A percentile compares a stretch with the other conserved stretches of the same genome.
phyloP scores from a whole-genome alignment of 2,113 vertebrate genomes.

The Odocoileus virginianus region DNA sequence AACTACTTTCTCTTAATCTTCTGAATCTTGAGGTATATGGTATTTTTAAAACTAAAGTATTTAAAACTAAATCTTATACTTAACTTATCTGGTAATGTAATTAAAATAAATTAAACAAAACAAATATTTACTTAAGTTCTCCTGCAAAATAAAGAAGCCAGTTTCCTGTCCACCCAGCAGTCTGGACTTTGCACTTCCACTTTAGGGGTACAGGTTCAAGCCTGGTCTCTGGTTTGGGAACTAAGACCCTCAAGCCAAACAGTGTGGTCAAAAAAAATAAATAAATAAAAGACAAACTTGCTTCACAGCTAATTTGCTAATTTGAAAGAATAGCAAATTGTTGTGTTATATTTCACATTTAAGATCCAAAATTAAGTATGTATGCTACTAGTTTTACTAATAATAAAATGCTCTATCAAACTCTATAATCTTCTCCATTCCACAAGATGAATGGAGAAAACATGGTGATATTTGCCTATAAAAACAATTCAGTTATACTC shows the following conservation, averaged over 20 bases:
- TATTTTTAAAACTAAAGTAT: not conserved
- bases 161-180: not conserved
- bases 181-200: accelerated
- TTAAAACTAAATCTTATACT: not conserved
- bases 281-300: not conserved
- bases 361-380: not conserved
- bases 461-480: not conserved
- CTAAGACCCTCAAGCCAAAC: not conserved
- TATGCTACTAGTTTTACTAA: not conserved
- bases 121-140: not conserved
- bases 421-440: not conserved
- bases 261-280: not conserved
- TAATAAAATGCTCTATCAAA: not conserved
- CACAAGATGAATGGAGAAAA: not conserved
- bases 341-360: not conserved
- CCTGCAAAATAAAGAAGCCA: not conserved
- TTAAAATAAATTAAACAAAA: not conserved
- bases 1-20: not conserved
- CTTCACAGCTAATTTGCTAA: not conserved
- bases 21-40: not conserved
- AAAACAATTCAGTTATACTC: not conserved
- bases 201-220: not conserved
- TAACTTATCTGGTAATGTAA: not conserved
- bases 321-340: not conserved
- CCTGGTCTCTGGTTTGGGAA: not conserved